phyloP scores from a whole-genome alignment of 2,113 vertebrate genomes.

The Thunnus thynnus region DNA sequence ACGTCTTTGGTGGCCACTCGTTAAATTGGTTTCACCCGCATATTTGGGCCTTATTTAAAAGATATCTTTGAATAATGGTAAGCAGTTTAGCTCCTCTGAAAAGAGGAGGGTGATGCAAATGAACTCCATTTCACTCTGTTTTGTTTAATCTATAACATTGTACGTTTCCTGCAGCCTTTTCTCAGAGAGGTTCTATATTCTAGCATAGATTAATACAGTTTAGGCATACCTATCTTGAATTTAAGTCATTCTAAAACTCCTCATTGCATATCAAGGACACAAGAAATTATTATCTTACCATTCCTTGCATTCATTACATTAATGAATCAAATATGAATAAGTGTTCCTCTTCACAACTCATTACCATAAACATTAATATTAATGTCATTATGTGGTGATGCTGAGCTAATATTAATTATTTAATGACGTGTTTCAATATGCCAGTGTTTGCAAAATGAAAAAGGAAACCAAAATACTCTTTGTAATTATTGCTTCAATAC shows the following conservation, averaged over 20 bases:
- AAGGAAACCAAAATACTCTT: constrained; percentile 19
- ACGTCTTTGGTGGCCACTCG: constrained; percentile 87
- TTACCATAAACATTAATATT: constrained; percentile 87
- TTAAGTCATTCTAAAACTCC: constrained; percentile 75
- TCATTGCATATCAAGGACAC: constrained; percentile 83
- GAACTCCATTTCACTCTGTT: constrained; percentile 84
- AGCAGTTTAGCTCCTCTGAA: constrained; percentile 86
- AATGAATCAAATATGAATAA: constrained; percentile 86
- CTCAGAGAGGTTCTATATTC: constrained; percentile 74
- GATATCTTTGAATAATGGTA: constrained; percentile 87
- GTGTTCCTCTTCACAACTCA: constrained; percentile 76
- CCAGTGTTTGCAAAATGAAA: constrained; percentile 54
- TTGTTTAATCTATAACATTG: constrained; percentile 83
- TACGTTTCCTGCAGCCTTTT: constrained; percentile 73
- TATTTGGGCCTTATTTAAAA: constrained; percentile 87
- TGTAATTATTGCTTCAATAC: constrained; percentile 16
- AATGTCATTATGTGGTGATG: constrained; percentile 75
- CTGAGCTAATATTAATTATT: constrained; percentile 55
- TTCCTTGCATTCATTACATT: constrained; percentile 85
- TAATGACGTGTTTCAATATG: constrained; percentile 53
- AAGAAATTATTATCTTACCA: constrained; percentile 78
- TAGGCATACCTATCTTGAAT: constrained; percentile 77
- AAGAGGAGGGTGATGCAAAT: constrained; percentile 86
- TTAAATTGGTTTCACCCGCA: constrained; percentile 89
- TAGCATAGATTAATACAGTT: constrained; percentile 74